These are phyloP conservation scores for Xestia c-nigrum DNA, from an alignment of 2,888 invertebrate species.

Conservation along the genomic window DNA sequence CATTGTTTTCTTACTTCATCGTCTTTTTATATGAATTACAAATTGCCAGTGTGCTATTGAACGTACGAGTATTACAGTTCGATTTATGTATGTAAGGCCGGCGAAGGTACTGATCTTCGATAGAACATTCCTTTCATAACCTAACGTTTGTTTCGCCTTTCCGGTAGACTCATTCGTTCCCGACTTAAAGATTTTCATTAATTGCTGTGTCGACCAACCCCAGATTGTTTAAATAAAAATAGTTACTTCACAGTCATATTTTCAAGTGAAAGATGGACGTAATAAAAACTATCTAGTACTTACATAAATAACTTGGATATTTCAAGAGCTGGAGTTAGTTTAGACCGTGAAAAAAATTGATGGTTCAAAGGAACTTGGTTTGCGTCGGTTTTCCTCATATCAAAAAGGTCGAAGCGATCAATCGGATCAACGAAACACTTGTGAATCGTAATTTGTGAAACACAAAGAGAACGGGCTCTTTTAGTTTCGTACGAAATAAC, in stretches of 20 bases:
- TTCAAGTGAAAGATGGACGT: slow-evolving; percentile 37
- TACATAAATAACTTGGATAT: slow-evolving; percentile 38
- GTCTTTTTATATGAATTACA: slow-evolving; percentile 70
- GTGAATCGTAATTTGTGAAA: slow-evolving; percentile 51
- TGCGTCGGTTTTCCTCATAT: slow-evolving; percentile 40
- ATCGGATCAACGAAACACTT: slow-evolving; percentile 53
- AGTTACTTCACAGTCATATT: slow-evolving; percentile 13
- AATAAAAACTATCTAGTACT: slow-evolving; percentile 32
- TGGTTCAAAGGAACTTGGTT: slow-evolving; percentile 47
- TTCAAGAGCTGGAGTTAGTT: slow-evolving; percentile 45
- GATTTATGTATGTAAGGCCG: slow-evolving; percentile 28
- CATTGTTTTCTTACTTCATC: slow-evolving; percentile 77
- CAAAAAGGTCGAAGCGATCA: slow-evolving; percentile 51
- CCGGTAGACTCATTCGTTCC: slow-evolving; percentile 1
- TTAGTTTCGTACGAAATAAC: slow-evolving; percentile 49
- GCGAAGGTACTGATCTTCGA: slow-evolving; percentile 7
- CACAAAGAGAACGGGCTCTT: slow-evolving; percentile 35
- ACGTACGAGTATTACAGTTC: slow-evolving; percentile 30
- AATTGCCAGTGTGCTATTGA: slow-evolving; percentile 47
- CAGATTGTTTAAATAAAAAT: slow-evolving; percentile 6
- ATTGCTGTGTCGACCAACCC: slow-evolving; percentile 10
- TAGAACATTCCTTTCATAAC: slow-evolving; percentile 11
- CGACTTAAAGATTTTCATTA: neutral
- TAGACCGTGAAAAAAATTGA: slow-evolving; percentile 36
- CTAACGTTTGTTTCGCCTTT: neutral